Evolutionary conservation across 2,113 vertebrate genomes (phyloP).

Genomic region (Merops nubicus): DNA sequence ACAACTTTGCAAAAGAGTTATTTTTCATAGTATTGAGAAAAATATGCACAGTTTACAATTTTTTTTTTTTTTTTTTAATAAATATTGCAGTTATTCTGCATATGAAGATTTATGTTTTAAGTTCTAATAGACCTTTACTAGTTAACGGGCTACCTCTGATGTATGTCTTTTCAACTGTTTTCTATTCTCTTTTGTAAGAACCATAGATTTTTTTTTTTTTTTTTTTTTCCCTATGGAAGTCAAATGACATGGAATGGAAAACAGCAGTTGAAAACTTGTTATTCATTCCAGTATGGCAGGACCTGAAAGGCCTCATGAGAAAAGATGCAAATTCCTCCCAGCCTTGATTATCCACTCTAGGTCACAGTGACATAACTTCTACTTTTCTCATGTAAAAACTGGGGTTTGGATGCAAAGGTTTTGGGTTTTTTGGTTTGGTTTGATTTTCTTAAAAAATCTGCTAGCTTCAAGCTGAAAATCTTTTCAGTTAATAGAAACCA

Average conservation of each 20-base stretch:
- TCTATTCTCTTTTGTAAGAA: background rate
- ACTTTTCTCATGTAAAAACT: background rate
- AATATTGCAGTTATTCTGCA: no score
- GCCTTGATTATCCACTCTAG: background rate
- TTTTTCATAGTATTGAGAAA: background rate
- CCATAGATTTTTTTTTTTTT: background rate
- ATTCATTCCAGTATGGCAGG: background rate
- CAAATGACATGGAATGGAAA: background rate
- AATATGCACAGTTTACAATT: background rate
- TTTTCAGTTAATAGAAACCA: background rate
- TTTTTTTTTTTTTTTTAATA: no score
- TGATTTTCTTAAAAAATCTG: background rate
- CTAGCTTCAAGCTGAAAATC: background rate
- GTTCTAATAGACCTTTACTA: background rate
- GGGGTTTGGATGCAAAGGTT: background rate
- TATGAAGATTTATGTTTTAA: background rate
- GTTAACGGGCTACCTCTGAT: background rate
- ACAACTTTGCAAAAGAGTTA: rapidly evolving
- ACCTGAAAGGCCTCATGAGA: background rate
- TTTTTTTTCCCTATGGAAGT: background rate
- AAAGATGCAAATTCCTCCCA: background rate
- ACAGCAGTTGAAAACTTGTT: background rate
- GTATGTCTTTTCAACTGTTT: background rate
- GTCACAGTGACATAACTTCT: background rate
- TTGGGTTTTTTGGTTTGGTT: rapidly evolving